Percentiles rank a stretch among this genome's conserved stretches.
Evolutionary conservation across 2,113 vertebrate species (phyloP).

Genomic region (Phainopepla nitens): DNA sequence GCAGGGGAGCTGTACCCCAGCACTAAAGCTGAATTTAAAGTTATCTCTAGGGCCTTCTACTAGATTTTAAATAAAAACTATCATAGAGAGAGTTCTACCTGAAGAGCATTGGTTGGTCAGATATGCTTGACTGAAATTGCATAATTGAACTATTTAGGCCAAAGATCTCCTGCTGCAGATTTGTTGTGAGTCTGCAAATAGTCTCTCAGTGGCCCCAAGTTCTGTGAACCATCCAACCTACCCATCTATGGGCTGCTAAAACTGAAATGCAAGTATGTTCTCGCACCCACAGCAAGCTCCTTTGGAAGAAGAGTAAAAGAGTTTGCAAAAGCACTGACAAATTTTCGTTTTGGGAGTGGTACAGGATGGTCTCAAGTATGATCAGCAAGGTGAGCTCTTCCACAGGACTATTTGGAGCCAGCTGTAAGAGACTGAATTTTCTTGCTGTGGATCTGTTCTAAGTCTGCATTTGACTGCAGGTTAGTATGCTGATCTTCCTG

Average conservation of each 20-base stretch:
- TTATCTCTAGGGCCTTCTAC: not conserved
- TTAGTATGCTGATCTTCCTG: not conserved
- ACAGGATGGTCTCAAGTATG: not conserved
- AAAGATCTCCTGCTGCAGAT: not conserved
- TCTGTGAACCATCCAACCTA: not conserved
- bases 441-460: not conserved
- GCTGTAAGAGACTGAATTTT: not conserved
- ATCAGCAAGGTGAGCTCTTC: not conserved
- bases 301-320: not conserved
- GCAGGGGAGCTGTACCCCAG: not conserved
- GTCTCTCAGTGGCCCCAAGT: rapidly evolving
- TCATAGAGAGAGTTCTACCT: not conserved
- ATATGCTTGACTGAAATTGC: not conserved
- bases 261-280: not conserved
- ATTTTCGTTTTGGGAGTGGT: not conserved
- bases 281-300: not conserved
- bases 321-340: not conserved
- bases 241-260: not conserved
- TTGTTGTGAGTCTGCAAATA: not conserved
- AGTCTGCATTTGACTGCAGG: not conserved
- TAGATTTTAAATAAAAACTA: not conserved
- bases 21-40: not conserved
- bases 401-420: not conserved
- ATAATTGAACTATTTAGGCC: not conserved
- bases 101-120: not conserved